phyloP scores from a whole-genome alignment of 2,888 invertebrate species.

The Holacanthella duospinosa region DNA sequence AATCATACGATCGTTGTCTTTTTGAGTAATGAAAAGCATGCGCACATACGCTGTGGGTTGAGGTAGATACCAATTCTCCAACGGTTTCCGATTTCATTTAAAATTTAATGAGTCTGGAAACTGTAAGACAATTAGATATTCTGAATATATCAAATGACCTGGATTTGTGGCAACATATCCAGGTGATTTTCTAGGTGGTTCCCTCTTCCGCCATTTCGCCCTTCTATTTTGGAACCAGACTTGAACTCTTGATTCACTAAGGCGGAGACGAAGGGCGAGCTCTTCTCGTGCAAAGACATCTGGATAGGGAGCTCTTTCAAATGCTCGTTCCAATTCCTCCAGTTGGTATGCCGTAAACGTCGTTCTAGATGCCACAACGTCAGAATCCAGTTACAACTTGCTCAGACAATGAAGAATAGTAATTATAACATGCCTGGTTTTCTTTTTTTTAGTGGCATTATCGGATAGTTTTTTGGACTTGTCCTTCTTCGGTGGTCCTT shows the following conservation, averaged over 20 bases:
- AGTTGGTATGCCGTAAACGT: conserved; percentile 92
- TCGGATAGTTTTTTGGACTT: conserved; percentile 62
- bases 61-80: no score
- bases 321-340: conserved; percentile 84
- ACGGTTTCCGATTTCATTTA: no score
- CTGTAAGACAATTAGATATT: no score
- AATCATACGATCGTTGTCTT: neutral
- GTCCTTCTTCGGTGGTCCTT: conserved; percentile 36
- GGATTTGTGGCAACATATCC: conserved; percentile 37
- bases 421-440: conserved; percentile 58
- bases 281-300: conserved; percentile 93
- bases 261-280: conserved; percentile 74
- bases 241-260: conserved; percentile 61
- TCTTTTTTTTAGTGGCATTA: conserved; percentile 81
- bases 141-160: conserved; percentile 16
- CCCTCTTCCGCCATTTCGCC: conserved; percentile 88
- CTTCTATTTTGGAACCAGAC: conserved; percentile 85
- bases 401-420: neutral
- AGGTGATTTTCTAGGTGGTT: conserved; percentile 74
- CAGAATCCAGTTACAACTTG: no score
- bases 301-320: conserved; percentile 89
- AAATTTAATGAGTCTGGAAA: no score
- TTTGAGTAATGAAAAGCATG: neutral
- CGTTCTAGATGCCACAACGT: no score
- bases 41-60: no score